Percentiles rank a stretch among this genome's conserved stretches.
These are phyloP conservation scores for Megathymus violae DNA, from an alignment of 1,140 invertebrate species.

Conservation along the genomic window DNA sequence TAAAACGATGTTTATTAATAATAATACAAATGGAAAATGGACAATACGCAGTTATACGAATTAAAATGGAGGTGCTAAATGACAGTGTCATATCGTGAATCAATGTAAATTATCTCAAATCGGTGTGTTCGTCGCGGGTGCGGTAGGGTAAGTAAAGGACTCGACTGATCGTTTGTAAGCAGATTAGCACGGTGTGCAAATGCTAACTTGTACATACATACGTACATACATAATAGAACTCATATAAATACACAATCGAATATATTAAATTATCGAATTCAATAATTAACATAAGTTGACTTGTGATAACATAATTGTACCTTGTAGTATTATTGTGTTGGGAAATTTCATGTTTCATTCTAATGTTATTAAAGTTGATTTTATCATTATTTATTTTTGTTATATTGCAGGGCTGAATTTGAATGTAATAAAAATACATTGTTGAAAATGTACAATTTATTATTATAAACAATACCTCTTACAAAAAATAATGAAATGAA, in stretches of 20 bases:
- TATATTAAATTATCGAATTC: conserved; percentile 6
- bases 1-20: no score
- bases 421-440: conserved; percentile 23
- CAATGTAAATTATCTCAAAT: conserved; percentile 31
- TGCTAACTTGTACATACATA: conserved; percentile 23
- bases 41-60: conserved; percentile 2
- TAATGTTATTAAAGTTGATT: conserved; percentile 67
- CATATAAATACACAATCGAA: conserved; percentile 16
- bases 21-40: conserved; percentile 3
- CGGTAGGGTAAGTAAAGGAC: conserved; percentile 39
- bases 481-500: conserved; percentile 27
- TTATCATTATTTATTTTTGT: conserved; percentile 33
- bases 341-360: conserved; percentile 70
- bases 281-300: conserved; percentile 48
- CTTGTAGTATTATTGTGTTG: conserved; percentile 70
- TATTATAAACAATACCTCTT: conserved; percentile 22
- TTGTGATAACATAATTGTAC: conserved; percentile 63
- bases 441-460: conserved; percentile 17
- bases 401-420: conserved; percentile 21
- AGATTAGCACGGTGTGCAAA: conserved; percentile 18
- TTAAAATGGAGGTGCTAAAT: conserved; percentile 33
- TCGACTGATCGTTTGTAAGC: conserved; percentile 43
- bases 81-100: conserved; percentile 30
- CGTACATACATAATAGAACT: conserved; percentile 6
- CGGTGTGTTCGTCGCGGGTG: conserved; percentile 22